Base-by-base conservation (phyloP, 2,888 invertebrate species). In the Oscheius sp. region DNA sequence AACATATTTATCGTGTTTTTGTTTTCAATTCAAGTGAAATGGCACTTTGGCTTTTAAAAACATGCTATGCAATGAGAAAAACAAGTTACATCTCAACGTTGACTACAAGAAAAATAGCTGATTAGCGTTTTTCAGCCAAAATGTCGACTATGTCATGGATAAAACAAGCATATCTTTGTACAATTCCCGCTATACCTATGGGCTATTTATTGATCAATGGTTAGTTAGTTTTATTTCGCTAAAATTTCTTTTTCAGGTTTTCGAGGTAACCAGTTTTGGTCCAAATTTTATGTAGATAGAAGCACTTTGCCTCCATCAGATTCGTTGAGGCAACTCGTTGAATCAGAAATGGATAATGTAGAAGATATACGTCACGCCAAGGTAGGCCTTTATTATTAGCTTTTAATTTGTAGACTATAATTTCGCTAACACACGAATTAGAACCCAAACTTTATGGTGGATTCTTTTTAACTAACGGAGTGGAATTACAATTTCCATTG, bases 401-500 rank as follows among this genome's bases (percentile, higher is more conserved):
- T 5, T 25, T 5, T 50, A 46, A 23, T 72, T 53, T 69, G 17
- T 53, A 80, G 77, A 65, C 66, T 23, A 31, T 39, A 15, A 70
- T 80, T 1, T 55, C 67, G 0, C 64, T 80, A 23, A 80, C 79
- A 2, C 76, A 80, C 37, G 72, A 76, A 23, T 66, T 75, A 45
- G 78, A 79, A 50, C 79, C 80, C 12, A 73, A 74, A 68, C 70
- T 73, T 6, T 80, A 74, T 64, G 80, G 80, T 4, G 76, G 74
- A 5, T 69, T 80, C 48, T 79, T 78, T 57, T 52, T 80, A 65
- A 74, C 55, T 31, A 66, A 46, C n/a, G 80, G 80, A 15, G 79
- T 77, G 2, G 80, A 80, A 65, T 58, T 80, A 23, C 80, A 80
- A 53, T 76, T 80, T 39, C 80, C 80, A 2, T 39, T 78, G 20